Percentiles rank a stretch among this genome's conserved stretches.
phyloP scores from a whole-genome alignment of 92 coral and sea anemone genomes.

The Parazoanthus atlanticus region DNA sequence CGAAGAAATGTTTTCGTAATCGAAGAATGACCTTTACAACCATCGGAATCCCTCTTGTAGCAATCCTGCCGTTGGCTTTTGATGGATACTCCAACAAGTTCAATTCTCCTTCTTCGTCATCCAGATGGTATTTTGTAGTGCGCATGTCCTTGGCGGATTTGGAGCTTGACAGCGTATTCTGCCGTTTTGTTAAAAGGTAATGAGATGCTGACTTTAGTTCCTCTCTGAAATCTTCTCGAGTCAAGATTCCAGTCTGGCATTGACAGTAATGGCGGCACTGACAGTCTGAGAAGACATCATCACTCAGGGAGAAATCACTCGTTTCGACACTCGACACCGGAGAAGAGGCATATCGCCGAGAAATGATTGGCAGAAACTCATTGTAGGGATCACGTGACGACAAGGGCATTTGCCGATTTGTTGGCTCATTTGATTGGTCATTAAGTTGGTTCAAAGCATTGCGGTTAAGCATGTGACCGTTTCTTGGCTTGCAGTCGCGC shows the following conservation, averaged over 20 bases:
- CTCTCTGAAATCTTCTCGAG: slow-evolving; percentile 74
- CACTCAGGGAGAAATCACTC: slow-evolving; percentile 71
- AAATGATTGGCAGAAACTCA: not conserved
- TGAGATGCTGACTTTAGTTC: slow-evolving; percentile 78
- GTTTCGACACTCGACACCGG: slow-evolving; percentile 78
- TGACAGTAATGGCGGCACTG: slow-evolving; percentile 70
- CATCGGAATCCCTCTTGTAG: slow-evolving; percentile 64
- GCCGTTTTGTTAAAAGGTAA: slow-evolving; percentile 67
- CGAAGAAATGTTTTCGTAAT: slow-evolving; percentile 80
- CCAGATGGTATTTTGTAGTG: slow-evolving; percentile 54
- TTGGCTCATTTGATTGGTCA: not conserved
- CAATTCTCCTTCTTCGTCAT: slow-evolving; percentile 85
- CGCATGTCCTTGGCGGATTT: slow-evolving; percentile 19
- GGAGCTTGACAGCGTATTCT: slow-evolving; percentile 35
- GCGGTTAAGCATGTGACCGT: not conserved
- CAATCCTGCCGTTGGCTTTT: slow-evolving; percentile 29
- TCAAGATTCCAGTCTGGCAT: slow-evolving; percentile 83
- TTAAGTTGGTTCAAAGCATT: not conserved
- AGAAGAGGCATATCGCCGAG: slow-evolving; percentile 59
- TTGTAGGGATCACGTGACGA: not conserved
- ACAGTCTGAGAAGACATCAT: slow-evolving; percentile 58
- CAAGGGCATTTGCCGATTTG: not conserved
- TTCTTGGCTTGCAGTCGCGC: not conserved
- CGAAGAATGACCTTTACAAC: slow-evolving; percentile 77
- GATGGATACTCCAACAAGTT: slow-evolving; percentile 60